Evolutionary conservation across 2,797 vertebrate genomes (phyloP).

Genomic region (Crax fasciolata): DNA sequence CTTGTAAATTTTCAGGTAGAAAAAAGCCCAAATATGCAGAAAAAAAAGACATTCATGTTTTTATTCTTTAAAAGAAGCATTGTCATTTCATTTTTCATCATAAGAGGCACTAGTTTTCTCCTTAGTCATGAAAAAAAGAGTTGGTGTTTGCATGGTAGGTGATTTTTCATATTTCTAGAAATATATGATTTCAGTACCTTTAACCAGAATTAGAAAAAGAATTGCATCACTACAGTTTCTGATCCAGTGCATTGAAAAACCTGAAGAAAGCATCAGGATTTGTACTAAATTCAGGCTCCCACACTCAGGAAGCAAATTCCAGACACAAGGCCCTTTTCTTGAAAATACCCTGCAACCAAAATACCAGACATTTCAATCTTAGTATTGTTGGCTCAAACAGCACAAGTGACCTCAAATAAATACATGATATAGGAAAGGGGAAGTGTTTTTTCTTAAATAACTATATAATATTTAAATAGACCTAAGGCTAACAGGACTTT

Average conservation of each 20-base stretch:
- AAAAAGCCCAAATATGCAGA: not conserved
- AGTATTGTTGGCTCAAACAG: slow-evolving; percentile 14
- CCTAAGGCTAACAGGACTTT: not conserved
- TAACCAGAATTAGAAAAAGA: not conserved
- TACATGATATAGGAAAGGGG: accelerated
- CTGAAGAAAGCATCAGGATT: not conserved
- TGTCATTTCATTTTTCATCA: not conserved
- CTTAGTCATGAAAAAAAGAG: not conserved
- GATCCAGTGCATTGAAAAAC: not conserved
- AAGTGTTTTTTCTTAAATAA: not conserved
- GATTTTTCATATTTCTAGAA: not conserved
- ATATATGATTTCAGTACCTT: not conserved
- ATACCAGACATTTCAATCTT: slow-evolving; percentile 69
- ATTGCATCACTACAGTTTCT: not conserved
- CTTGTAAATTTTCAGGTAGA: not conserved
- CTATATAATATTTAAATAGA: not conserved
- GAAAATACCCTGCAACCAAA: slow-evolving; percentile 66
- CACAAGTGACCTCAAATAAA: slow-evolving; percentile 15
- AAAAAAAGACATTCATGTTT: not conserved
- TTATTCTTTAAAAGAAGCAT: not conserved
- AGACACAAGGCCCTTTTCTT: slow-evolving; percentile 43
- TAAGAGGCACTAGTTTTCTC: not conserved
- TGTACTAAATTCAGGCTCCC: slow-evolving; percentile 5
- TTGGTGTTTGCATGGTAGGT: not conserved
- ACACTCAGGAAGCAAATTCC: slow-evolving; percentile 39